A percentile compares a stretch with the other conserved stretches of the same genome.
phyloP scores from a whole-genome alignment of 2,888 invertebrate species.

The Trissoscelio sp. region DNA sequence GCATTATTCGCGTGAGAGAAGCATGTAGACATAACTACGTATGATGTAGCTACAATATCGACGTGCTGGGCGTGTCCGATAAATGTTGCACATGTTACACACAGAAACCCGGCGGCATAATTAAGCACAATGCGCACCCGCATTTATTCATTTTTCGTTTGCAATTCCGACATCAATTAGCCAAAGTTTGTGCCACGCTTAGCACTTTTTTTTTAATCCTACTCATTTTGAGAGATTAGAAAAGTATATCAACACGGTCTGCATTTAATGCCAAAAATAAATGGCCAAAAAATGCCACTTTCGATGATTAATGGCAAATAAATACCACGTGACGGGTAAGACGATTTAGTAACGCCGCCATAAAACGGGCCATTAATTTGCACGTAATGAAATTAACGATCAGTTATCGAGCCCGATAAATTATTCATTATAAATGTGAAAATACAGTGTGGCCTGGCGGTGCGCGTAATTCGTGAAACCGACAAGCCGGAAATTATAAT shows the following conservation, averaged over 20 bases:
- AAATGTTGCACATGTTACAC: slow-evolving; percentile 56
- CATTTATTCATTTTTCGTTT: slow-evolving; percentile 20
- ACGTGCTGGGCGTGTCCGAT: slow-evolving; percentile 62
- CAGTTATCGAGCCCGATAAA: slow-evolving; percentile 37
- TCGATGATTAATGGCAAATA: slow-evolving; percentile 28
- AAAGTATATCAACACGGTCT: too few species aligned
- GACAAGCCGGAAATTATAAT: neutral
- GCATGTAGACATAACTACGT: slow-evolving; percentile 54
- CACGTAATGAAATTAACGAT: slow-evolving; percentile 47
- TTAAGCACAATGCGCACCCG: slow-evolving; percentile 32
- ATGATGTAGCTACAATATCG: slow-evolving; percentile 63
- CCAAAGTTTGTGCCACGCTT: too few species aligned
- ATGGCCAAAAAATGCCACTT: neutral
- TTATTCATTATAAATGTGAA: slow-evolving; percentile 44
- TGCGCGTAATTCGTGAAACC: neutral
- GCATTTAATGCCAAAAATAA: too few species aligned
- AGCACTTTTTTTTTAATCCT: too few species aligned
- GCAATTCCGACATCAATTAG: slow-evolving; percentile 21
- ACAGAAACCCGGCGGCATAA: slow-evolving; percentile 39
- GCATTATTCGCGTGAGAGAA: slow-evolving; percentile 57
- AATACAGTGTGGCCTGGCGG: slow-evolving; percentile 10
- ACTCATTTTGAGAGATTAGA: too few species aligned
- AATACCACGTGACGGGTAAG: slow-evolving; percentile 9
- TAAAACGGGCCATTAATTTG: slow-evolving; percentile 47
- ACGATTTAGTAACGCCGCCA: slow-evolving; percentile 22